Conservation (phyloP, 2,888 invertebrate species). For the Ormyrus labotus region DNA sequence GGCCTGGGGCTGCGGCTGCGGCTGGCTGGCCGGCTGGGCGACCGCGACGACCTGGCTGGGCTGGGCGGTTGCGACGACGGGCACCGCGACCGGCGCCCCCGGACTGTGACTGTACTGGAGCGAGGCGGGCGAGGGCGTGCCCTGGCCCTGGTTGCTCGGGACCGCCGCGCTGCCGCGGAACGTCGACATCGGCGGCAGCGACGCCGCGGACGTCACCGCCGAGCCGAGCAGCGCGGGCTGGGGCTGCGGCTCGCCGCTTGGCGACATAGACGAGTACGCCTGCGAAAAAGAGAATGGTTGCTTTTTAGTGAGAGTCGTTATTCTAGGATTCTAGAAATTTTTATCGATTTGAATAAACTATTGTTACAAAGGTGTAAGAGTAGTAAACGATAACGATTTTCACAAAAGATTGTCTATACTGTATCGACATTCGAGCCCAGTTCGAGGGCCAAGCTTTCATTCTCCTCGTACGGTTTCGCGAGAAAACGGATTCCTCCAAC, state of each 20-base stretch:
- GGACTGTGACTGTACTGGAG: conserved; percentile 77
- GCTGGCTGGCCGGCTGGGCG: conserved; percentile 70
- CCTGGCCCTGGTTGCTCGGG: conserved; percentile 73
- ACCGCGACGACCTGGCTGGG: conserved; percentile 76
- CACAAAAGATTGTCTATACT: too few species aligned
- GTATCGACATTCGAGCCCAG: too few species aligned
- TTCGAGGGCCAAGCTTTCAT: too few species aligned
- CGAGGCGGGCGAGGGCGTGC: conserved; percentile 77
- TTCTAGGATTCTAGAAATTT: too few species aligned
- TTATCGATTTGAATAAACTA: too few species aligned
- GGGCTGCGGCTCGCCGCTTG: conserved; percentile 79
- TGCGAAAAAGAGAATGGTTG: conserved; percentile 58
- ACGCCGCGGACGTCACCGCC: conserved; percentile 78
- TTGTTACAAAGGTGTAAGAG: too few species aligned
- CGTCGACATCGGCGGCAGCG: conserved; percentile 78
- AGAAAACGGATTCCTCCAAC: too few species aligned
- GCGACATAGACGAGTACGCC: conserved; percentile 77
- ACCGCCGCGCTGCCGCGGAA: conserved; percentile 77
- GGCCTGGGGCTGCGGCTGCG: conserved; percentile 73
- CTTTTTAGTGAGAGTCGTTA: too few species aligned
- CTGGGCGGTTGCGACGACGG: conserved; percentile 64
- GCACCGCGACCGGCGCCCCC: conserved; percentile 73
- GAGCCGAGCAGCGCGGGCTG: conserved; percentile 79
- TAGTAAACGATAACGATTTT: too few species aligned
- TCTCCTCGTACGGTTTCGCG: too few species aligned